phyloP scores from a whole-genome alignment of 2,797 vertebrate genomes.

The Synaphobranchus kaupii region DNA sequence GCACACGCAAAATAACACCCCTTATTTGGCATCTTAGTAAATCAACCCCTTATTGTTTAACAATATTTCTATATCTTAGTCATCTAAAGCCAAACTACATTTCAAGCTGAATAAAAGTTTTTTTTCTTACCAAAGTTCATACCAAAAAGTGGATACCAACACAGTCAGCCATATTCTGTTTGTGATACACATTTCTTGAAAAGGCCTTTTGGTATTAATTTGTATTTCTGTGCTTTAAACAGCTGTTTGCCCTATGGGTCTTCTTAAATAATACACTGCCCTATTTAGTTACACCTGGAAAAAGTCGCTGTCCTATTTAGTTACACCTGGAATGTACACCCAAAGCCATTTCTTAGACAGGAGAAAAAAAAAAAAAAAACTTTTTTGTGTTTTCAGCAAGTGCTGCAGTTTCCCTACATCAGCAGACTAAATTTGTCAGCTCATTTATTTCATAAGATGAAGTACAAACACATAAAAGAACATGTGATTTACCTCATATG shows the following conservation, averaged over 20 bases:
- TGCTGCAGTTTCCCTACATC: not conserved
- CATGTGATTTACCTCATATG: constrained; percentile 10
- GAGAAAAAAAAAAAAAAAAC: not conserved
- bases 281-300: constrained; percentile 19
- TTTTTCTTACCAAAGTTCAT: not conserved
- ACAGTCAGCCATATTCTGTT: not conserved
- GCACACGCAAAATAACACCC: too few relatives aligned
- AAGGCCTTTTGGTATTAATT: not conserved
- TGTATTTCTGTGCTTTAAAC: constrained; percentile 10
- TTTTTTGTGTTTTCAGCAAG: constrained; percentile 1
- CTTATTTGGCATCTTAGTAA: too few relatives aligned
- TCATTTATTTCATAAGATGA: constrained; percentile 2
- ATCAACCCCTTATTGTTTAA: not conserved
- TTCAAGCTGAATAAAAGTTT: not conserved
- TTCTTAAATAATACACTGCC: constrained; percentile 17
- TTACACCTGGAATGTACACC: constrained; percentile 13
- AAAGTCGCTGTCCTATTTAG: constrained; percentile 9
- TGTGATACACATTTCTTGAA: not conserved
- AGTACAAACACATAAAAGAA: not conserved
- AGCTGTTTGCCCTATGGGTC: not conserved
- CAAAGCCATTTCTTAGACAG: not conserved
- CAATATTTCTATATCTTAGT: not conserved
- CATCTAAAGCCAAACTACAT: not conserved
- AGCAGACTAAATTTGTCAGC: not conserved
- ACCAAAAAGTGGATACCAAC: not conserved